Conservation (phyloP, 37 sponge, comb jelly and placozoan species). For the Dysidea cf. avara region DNA sequence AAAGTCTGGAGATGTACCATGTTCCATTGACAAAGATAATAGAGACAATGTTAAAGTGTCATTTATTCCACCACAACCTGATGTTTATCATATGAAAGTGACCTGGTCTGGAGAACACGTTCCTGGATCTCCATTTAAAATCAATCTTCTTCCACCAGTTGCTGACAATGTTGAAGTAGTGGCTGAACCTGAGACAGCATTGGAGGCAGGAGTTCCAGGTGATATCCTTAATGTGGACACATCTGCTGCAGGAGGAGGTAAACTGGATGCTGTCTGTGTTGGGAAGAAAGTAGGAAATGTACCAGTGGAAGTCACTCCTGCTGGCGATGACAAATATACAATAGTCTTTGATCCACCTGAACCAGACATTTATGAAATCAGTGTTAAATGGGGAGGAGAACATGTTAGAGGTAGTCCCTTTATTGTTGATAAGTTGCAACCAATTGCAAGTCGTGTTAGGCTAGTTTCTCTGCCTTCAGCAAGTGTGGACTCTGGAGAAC, state of each 20-base stretch:
- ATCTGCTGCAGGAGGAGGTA: constrained; percentile 53
- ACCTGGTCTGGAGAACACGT: constrained; percentile 53
- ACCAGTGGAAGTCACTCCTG: constrained; percentile 36
- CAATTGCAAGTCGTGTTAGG: constrained; percentile 21
- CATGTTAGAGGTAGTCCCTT: constrained; percentile 46
- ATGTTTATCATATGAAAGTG: constrained; percentile 42
- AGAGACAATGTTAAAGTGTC: neutral
- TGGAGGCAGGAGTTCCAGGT: constrained; percentile 13
- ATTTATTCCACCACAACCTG: constrained; percentile 39
- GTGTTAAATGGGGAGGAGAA: constrained; percentile 27
- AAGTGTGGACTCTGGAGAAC: constrained; percentile 34
- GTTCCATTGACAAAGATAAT: neutral
- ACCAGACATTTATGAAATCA: constrained; percentile 34
- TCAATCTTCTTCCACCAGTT: constrained; percentile 38
- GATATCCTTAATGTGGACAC: constrained; percentile 23
- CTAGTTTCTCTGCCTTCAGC: constrained; percentile 51
- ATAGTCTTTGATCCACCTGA: constrained; percentile 14
- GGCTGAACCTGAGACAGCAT: neutral
- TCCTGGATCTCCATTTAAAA: constrained; percentile 58
- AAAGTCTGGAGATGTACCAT: constrained; percentile 1
- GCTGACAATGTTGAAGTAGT: constrained; percentile 27
- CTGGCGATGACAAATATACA: neutral
- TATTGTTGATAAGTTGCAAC: constrained; percentile 19
- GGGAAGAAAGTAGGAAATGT: constrained; percentile 28
- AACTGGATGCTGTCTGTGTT: constrained; percentile 27